Evolutionary conservation across 2,113 vertebrate species (phyloP).

Genomic region (Ammospiza nelsoni): DNA sequence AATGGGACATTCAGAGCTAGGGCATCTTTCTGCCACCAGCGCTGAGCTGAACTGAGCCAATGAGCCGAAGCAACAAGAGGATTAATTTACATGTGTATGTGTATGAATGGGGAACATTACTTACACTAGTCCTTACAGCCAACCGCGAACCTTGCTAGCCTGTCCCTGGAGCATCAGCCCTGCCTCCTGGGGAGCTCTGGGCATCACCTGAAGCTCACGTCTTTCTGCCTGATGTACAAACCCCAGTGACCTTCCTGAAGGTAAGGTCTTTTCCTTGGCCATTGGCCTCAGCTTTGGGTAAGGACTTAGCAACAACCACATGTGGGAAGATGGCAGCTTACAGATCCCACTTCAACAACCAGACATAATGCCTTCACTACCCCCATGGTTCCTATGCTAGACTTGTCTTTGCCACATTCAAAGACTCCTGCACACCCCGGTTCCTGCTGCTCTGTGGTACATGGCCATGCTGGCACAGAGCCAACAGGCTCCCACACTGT

Average conservation of each 20-base stretch:
- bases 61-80: neutral
- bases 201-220: neutral
- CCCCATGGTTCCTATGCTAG: neutral
- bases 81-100: neutral
- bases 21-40: neutral
- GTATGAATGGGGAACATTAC: neutral
- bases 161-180: neutral
- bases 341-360: neutral
- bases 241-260: neutral
- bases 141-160: neutral
- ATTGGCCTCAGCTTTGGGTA: neutral
- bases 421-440: fast-evolving
- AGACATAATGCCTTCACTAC: neutral
- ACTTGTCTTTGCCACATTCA: neutral
- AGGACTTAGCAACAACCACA: neutral
- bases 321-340: neutral
- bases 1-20: neutral
- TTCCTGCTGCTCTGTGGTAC: fast-evolving
- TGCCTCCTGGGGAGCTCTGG: neutral
- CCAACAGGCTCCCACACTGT: fast-evolving
- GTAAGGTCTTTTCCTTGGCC: neutral
- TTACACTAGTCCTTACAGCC: neutral
- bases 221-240: neutral
- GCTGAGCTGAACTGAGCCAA: neutral
- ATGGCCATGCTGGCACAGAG: neutral